Percentiles rank a stretch among this genome's conserved stretches.
Evolutionary conservation across 2,888 invertebrate species (phyloP).

Genomic region (Stegophylla sp.): DNA sequence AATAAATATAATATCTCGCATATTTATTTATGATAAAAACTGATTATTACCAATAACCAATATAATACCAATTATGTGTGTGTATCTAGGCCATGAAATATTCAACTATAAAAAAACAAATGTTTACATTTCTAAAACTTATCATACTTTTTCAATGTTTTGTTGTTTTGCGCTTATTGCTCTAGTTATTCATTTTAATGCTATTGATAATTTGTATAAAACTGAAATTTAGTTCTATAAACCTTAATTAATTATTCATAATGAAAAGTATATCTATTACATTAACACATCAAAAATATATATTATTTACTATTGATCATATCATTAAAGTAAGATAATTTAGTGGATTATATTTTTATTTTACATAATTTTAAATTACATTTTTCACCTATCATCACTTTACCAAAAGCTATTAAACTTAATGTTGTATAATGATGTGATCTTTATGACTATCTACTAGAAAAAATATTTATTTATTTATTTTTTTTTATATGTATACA

Average conservation of each 20-base stretch:
- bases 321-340: slow-evolving; percentile 49
- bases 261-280: slow-evolving; percentile 25
- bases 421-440: slow-evolving; percentile 10
- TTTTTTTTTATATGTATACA: not conserved
- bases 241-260: slow-evolving; percentile 1
- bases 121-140: not conserved
- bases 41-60: too few relatives aligned
- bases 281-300: slow-evolving; percentile 10
- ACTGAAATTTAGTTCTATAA: not conserved
- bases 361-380: slow-evolving; percentile 14
- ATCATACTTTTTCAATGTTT: slow-evolving; percentile 11
- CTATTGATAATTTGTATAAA: not conserved
- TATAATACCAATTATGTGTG: slow-evolving; percentile 1
- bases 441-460: slow-evolving; percentile 11
- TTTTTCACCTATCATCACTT: not conserved
- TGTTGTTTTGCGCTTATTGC: slow-evolving; percentile 30
- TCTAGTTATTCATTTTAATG: slow-evolving; percentile 1
- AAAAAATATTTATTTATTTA: not conserved
- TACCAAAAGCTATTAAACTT: not conserved
- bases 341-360: not conserved
- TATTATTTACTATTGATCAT: slow-evolving; percentile 46
- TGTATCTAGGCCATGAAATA: not conserved
- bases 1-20: not conserved
- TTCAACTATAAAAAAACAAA: slow-evolving; percentile 7
- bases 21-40: not conserved